Evolutionary conservation across 2,888 invertebrate species (phyloP), one percentile per base, ranked within the genome.

Genomic region (Margaritifera margaritifera): DNA sequence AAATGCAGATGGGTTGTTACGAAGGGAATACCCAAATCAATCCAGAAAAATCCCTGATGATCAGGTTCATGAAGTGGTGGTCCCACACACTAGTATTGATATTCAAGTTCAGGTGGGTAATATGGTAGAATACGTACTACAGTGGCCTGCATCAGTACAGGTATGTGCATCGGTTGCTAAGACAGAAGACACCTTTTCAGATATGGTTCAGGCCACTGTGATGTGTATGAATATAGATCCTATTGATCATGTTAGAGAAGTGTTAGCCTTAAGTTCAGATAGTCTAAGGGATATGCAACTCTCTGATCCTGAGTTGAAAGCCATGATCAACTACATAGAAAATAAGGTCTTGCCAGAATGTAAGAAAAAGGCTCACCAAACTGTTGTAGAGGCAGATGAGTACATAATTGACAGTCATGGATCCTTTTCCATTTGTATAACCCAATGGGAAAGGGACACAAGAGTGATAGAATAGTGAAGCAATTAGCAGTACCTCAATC

Each of bases 1-100:
- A 11, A 73, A 69, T 70, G 70, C 73, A 11, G 70, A 73, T 64
- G 54, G 67, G 25, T 51, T 70, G 25, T 68, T 65, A 3, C 20
- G 73, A 11, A 64, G 69, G 52, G 58, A 51, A 57, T 71, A 71
- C 60, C 57, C 67, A 19, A n/a, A 25, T 55, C 42, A 55, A 53
- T 62, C n/a, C n/a, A n/a, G n/a, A n/a, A n/a, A n/a, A n/a, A n/a
- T n/a, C n/a, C n/a, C n/a, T n/a, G n/a, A n/a, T n/a, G n/a, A n/a
- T n/a, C n/a, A n/a, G n/a, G n/a, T n/a, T n/a, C n/a, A n/a, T n/a
- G n/a, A n/a, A n/a, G n/a, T n/a, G n/a, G n/a, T n/a, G n/a, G n/a
- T n/a, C n/a, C n/a, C n/a, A n/a, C 55, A 55, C 24, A 25, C n/a
- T n/a, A n/a, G n/a, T n/a, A n/a, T n/a, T n/a, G n/a, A n/a, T n/a